Conservation (phyloP, 1,140 invertebrate genomes). For the Leucophenga varia region DNA sequence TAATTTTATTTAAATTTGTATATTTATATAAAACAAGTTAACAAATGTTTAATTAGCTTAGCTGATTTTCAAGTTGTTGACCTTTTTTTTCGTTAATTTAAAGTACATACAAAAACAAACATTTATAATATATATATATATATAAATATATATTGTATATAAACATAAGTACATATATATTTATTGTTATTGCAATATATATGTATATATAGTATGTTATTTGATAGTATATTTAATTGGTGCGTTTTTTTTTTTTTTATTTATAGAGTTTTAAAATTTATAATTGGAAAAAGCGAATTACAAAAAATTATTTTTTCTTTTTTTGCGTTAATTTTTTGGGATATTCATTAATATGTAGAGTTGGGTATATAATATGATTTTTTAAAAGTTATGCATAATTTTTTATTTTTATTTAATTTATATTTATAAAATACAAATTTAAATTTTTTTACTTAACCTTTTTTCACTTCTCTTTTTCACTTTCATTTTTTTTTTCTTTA, state of each 20-base stretch:
- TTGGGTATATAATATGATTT: too few relatives aligned
- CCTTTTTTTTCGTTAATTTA: too few relatives aligned
- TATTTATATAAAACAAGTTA: constrained; percentile 35
- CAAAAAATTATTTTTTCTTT: constrained; percentile 23
- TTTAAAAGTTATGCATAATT: constrained; percentile 30
- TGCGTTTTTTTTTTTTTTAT: constrained; percentile 17
- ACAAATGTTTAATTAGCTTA: constrained; percentile 30
- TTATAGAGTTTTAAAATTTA: constrained; percentile 9
- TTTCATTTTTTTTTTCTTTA: too few relatives aligned
- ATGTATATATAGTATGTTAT: constrained; percentile 15
- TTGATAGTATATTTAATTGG: constrained; percentile 29
- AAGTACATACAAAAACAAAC: too few relatives aligned
- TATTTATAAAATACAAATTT: constrained; percentile 31
- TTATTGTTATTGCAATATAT: too few relatives aligned
- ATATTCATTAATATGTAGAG: constrained; percentile 21
- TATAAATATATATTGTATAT: constrained; percentile 16
- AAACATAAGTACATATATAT: constrained; percentile 12
- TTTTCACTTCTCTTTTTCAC: constrained; percentile 18
- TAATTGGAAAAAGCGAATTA: constrained; percentile 32
- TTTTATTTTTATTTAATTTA: constrained; percentile 27
- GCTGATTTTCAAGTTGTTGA: too few relatives aligned
- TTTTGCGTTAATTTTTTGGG: constrained; percentile 12
- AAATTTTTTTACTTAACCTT: constrained; percentile 15
- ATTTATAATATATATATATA: constrained; percentile 11
- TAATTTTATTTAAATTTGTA: too few relatives aligned